phyloP scores from a whole-genome alignment of 2,113 vertebrate genomes.

The Ctenomys sociabilis region DNA sequence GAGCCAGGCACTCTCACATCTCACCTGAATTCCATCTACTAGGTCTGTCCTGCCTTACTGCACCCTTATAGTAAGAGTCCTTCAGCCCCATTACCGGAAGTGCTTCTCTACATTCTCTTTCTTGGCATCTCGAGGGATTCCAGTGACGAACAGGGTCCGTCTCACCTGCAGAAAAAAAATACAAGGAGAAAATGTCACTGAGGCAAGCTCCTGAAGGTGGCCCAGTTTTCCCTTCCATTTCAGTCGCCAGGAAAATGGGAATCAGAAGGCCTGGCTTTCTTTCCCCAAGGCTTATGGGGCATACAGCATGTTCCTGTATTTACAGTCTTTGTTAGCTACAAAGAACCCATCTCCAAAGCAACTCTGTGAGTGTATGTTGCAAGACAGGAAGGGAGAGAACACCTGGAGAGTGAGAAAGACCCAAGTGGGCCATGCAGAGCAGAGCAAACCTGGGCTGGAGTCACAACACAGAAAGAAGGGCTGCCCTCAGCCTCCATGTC shows the following conservation, averaged over 20 bases:
- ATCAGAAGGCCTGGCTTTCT: no score
- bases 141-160: constrained; percentile 92
- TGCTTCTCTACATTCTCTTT: constrained; percentile 88
- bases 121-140: constrained; percentile 88
- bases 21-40: no score
- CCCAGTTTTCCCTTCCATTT: no score
- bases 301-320: background rate
- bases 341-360: background rate
- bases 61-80: no score
- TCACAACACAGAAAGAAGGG: background rate
- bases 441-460: background rate
- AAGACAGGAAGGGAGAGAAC: background rate
- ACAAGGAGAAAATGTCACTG: background rate
- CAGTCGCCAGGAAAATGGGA: background rate
- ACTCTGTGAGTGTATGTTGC: background rate
- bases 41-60: no score
- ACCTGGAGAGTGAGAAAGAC: background rate
- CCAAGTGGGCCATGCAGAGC: background rate
- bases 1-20: background rate
- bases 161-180: constrained; percentile 86
- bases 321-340: background rate
- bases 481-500: no score
- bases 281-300: background rate
- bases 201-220: fast-evolving
- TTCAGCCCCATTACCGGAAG: constrained; percentile 87